Evolutionary conservation across 2,888 invertebrate species (phyloP), one percentile per base, ranked within the genome.

Genomic region (Plebejus melissa): DNA sequence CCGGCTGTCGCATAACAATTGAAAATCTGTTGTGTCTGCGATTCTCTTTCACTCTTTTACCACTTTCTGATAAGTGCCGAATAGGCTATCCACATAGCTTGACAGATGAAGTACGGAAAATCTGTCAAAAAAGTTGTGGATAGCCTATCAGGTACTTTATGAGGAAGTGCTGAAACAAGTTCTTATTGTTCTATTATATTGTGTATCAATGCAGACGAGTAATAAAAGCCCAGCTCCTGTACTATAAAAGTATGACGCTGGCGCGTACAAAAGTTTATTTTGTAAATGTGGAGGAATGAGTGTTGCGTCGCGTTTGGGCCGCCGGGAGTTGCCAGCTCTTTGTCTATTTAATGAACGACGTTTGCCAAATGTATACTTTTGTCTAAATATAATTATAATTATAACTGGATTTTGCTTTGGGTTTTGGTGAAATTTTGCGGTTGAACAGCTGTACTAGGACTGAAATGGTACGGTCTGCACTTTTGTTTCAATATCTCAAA

Each of bases 211-310:
- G 50, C 50, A 50, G 54, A 16, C 0, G 75, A 75, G 69, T 70
- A 70, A 75, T 75, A 75, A 75, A 75, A 75, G 22, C n/a, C 36
- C 75, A 41, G 38, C 75, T 75, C 75, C 57, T 75, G 75, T 57
- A 70, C 75, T 75, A 75, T 75, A 70, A 72, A 50, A 54, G 75
- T 70, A 70, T 75, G 70, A 75, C 70, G 75, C 70, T 75, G 70
- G 75, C 76, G 77, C 77, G 79, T 69, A 80, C 81, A 81, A 82
- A 82, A 83, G 81, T 85, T 84, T 83, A 83, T 85, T 83, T 80
- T 78, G 82, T 81, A 85, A 85, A 86, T 86, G 82, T 83, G 81
- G 83, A 85, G 83, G 83, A 84, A 86, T 83, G 83, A 81, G 82
- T 80, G 78, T 80, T 81, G 79, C 78, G 79, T 78, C 78, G 78